Percentiles rank a stretch among this genome's conserved stretches.
These are phyloP conservation scores for Drosophila nigrodunni DNA, from an alignment of 1,140 invertebrate genomes.

Conservation along the genomic window DNA sequence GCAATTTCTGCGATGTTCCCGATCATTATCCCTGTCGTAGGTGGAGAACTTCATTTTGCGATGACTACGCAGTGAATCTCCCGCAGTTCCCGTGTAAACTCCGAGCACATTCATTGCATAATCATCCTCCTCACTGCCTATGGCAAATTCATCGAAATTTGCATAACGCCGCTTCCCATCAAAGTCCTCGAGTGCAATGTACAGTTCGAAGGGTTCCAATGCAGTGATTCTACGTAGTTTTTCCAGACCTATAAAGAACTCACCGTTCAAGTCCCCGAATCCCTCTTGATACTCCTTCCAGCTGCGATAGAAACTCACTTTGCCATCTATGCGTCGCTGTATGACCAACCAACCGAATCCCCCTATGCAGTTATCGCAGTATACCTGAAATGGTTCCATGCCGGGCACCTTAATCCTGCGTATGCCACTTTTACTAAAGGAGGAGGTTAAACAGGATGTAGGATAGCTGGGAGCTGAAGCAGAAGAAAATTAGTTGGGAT, in stretches of 20 bases:
- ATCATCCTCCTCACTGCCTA: conserved; percentile 87
- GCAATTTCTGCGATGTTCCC: conserved; percentile 87
- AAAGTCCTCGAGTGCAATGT: conserved; percentile 88
- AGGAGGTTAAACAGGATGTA: conserved; percentile 43
- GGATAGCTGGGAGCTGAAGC: conserved; percentile 5
- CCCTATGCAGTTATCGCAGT: conserved; percentile 53
- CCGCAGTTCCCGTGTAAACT: conserved; percentile 84
- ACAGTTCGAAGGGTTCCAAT: conserved; percentile 87
- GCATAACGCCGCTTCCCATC: conserved; percentile 86
- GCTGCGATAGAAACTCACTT: conserved; percentile 87
- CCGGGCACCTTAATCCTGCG: conserved; percentile 45
- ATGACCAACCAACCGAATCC: conserved; percentile 87
- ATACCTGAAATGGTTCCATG: conserved; percentile 47
- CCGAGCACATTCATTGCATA: conserved; percentile 88
- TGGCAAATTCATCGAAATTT: conserved; percentile 88
- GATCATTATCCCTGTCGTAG: conserved; percentile 88
- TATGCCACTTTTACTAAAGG: conserved; percentile 18
- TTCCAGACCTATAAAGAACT: conserved; percentile 88
- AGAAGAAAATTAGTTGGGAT: not conserved
- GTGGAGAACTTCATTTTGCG: conserved; percentile 72
- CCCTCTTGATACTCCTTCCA: conserved; percentile 88
- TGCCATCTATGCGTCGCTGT: conserved; percentile 87
- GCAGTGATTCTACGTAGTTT: conserved; percentile 87
- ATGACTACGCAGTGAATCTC: conserved; percentile 62
- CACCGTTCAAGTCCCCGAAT: conserved; percentile 87